Evolutionary conservation across 1,140 invertebrate species (phyloP), one percentile per base, ranked within the genome.

Genomic region (Cherax destructor): DNA sequence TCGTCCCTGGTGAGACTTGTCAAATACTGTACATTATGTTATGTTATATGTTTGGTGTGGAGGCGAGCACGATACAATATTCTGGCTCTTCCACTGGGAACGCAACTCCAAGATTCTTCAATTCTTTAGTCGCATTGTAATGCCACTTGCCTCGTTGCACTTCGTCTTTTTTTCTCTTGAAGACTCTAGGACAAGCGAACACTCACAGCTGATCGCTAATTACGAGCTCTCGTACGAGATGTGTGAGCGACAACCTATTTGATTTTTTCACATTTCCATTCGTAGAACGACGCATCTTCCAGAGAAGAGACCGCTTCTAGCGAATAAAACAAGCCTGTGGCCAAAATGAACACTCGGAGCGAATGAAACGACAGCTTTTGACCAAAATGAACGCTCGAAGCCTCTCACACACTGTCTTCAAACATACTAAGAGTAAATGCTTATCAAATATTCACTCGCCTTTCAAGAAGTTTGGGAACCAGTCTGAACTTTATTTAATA

Each of bases 401-500:
- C 69, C 69, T 50, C 69, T 49, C 69, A 72, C 83, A 69, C 69
- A 72, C 83, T 24, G n/a, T 49, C 83, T 69, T 47, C 65, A 78
- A 88, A 80, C 56, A 24, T 83, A 41, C 21, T 41, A 21, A 41
- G 87, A 88, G 87, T 88, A 88, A 88, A 88, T 88, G 87, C 87
- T 88, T 81, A 88, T 88, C 59, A 83, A 88, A 72, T 81, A 88
- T 88, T 88, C 87, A 88, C 61, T 65, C 78, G 41, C 87, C 87
- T 81, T 74, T 81, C 87, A 81, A 88, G 87, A 88, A 88, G 87
- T 88, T 88, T 72, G 78, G 87, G 79, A 59, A 78, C 52, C 30
- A 78, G 78, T 83, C 85, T 88, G 87, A 88, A 88, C 87, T 88
- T 88, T 88, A 88, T 88, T 88, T 88, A 88, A 88, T 88, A 88